Percentiles rank a stretch among this genome's conserved stretches.
Conservation (phyloP, 2,888 invertebrate genomes). For the Oasisia sp. region DNA sequence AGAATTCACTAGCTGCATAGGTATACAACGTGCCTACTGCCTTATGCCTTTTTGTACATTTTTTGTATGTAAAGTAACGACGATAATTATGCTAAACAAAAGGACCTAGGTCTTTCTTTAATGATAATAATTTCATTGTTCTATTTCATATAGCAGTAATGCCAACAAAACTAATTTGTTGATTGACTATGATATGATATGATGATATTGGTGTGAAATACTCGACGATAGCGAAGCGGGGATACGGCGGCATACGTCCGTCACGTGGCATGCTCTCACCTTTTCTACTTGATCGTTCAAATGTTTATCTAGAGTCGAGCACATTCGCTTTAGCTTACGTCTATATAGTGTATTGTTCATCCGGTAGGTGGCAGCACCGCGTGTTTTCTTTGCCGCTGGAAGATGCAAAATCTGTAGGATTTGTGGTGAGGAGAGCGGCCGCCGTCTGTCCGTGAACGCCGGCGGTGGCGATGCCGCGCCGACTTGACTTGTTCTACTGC, state of each 20-base stretch:
- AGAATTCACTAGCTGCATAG: conserved; percentile 17
- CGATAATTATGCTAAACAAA: not conserved
- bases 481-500: no score
- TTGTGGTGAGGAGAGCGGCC: not conserved
- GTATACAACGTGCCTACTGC: conserved; percentile 9
- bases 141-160: not conserved
- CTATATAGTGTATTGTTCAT: not conserved
- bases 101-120: conserved; percentile 17
- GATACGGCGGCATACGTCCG: not conserved
- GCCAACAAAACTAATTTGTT: not conserved
- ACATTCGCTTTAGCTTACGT: conserved; percentile 11
- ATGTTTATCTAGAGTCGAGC: conserved; percentile 6
- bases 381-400: not conserved
- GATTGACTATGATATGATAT: not conserved
- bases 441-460: not conserved
- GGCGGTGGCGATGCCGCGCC: not conserved
- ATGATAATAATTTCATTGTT: conserved; percentile 3
- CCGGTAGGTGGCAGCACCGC: not conserved
- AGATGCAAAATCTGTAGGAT: not conserved
- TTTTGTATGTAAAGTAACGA: not conserved
- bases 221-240: not conserved
- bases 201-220: conserved; percentile 7
- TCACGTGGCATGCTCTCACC: conserved; percentile 8
- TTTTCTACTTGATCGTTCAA: conserved; percentile 13
- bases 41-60: conserved; percentile 17